Conservation (phyloP, 2,797 vertebrate species). For the Coluber constrictor region DNA sequence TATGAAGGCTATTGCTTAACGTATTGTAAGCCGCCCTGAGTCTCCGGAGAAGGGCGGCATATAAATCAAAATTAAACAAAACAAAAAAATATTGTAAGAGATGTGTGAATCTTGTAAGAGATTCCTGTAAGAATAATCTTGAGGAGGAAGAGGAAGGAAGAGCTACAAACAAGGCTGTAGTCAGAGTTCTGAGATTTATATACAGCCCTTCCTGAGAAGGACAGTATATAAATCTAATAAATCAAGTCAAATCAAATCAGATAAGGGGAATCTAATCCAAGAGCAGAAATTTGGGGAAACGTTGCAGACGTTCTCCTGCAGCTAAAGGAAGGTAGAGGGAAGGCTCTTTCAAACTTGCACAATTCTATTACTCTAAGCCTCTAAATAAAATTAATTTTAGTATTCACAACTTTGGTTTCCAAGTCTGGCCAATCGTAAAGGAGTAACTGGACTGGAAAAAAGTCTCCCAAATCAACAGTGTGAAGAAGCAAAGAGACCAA, state of each 20-base stretch:
- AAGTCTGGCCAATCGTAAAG: neutral
- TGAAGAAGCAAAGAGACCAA: neutral
- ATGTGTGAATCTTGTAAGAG: no score
- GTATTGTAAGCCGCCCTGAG: no score
- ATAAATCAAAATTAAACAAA: no score
- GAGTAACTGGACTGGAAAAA: neutral
- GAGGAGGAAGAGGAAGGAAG: neutral
- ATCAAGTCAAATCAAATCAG: no score
- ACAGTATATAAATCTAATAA: no score
- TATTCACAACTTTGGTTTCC: neutral
- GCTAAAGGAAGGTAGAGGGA: no score
- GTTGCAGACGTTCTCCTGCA: neutral
- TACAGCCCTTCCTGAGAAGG: no score
- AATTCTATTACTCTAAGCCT: neutral
- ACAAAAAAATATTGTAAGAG: no score
- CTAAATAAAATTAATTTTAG: neutral
- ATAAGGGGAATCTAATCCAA: neutral
- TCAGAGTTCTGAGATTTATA: neutral
- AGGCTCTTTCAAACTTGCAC: neutral
- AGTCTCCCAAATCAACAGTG: neutral
- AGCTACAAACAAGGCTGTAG: neutral
- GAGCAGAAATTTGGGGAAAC: neutral
- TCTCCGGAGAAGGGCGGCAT: no score
- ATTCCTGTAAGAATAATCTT: neutral
- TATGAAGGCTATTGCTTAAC: no score